Percentiles rank a stretch among this genome's conserved stretches.
phyloP scores from a whole-genome alignment of 1,140 invertebrate genomes.

The Papilio xuthus region DNA sequence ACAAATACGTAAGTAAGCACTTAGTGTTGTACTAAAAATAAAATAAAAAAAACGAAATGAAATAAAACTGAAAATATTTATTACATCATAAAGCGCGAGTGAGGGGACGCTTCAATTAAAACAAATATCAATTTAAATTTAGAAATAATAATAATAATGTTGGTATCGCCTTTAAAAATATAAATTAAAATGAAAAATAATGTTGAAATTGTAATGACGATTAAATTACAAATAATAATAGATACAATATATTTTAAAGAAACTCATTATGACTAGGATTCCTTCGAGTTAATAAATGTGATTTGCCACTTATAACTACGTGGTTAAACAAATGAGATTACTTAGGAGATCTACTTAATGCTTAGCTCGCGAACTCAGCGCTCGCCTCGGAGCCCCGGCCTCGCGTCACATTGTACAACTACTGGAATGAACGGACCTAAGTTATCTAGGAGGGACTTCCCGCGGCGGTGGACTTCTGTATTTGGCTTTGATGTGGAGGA shows the following conservation, averaged over 20 bases:
- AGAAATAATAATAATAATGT: constrained; percentile 26
- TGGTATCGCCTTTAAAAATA: constrained; percentile 47
- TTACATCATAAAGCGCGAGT: constrained; percentile 44
- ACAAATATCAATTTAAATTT: constrained; percentile 23
- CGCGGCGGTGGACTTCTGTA: constrained; percentile 85
- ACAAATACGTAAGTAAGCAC: constrained; percentile 23
- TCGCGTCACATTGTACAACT: constrained; percentile 59
- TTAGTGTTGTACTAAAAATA: neutral
- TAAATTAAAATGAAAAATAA: constrained; percentile 57
- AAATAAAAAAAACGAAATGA: constrained; percentile 37
- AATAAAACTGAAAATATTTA: constrained; percentile 46
- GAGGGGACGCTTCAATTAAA: neutral
- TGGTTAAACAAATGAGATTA: constrained; percentile 66
- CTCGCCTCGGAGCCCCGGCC: neutral
- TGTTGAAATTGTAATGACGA: constrained; percentile 56
- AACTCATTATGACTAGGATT: constrained; percentile 78
- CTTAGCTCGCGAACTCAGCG: constrained; percentile 41
- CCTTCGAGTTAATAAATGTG: constrained; percentile 45
- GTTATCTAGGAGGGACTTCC: constrained; percentile 80
- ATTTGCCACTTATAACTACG: constrained; percentile 53
- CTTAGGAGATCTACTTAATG: constrained; percentile 71
- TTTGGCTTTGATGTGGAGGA: constrained; percentile 88
- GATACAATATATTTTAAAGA: constrained; percentile 56
- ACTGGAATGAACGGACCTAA: constrained; percentile 59
- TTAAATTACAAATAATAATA: constrained; percentile 46